Evolutionary conservation across 2,888 invertebrate species (phyloP).

Genomic region (Callinectes sapidus): DNA sequence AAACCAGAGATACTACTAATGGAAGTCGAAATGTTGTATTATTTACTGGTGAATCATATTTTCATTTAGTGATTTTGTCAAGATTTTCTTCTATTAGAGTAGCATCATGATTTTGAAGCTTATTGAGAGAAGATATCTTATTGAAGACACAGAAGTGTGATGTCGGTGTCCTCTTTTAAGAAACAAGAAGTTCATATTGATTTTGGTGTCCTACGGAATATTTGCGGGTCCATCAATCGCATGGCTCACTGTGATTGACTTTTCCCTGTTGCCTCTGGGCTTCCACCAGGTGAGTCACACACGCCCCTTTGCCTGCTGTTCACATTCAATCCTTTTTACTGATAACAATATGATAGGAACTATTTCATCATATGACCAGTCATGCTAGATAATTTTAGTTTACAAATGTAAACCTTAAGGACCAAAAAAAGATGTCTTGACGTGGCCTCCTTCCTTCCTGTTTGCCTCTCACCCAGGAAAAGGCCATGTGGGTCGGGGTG

Average conservation of each 20-base stretch:
- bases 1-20: too few species aligned
- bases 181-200: slow-evolving; percentile 51
- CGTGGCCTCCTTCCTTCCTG: background rate
- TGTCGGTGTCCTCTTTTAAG: background rate
- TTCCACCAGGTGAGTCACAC: slow-evolving; percentile 48
- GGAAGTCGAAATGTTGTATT: too few species aligned
- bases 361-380: background rate
- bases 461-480: slow-evolving; percentile 36
- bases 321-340: background rate
- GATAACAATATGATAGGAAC: background rate
- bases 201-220: slow-evolving; percentile 53
- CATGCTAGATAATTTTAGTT: too few species aligned
- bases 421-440: too few species aligned
- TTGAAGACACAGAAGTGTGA: background rate
- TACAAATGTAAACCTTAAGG: too few species aligned
- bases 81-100: too few species aligned
- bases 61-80: too few species aligned
- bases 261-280: slow-evolving; percentile 50
- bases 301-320: background rate
- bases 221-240: slow-evolving; percentile 54
- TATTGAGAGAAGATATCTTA: background rate
- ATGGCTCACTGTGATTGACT: slow-evolving; percentile 58
- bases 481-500: slow-evolving; percentile 70
- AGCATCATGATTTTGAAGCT: background rate
- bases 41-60: too few species aligned